Percentiles rank a stretch among this genome's conserved stretches.
Conservation (phyloP, 2,797 vertebrate species). For the Phrynocephalus vlangalii region DNA sequence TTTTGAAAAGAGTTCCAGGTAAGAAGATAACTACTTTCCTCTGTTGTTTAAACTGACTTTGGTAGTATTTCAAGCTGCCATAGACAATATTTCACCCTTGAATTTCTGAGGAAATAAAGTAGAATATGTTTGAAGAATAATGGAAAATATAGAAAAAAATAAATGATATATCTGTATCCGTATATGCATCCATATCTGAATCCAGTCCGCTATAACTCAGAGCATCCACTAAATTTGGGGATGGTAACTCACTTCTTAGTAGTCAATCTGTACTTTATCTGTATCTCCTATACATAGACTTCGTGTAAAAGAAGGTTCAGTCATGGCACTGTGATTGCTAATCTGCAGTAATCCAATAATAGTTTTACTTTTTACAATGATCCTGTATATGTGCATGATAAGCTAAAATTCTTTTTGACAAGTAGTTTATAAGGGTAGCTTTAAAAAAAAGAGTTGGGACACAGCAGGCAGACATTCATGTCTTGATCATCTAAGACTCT, state of each 20-base stretch:
- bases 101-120: background rate
- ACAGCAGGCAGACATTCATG: too few species aligned
- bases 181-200: too few species aligned
- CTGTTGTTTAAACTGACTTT: background rate
- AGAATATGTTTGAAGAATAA: background rate
- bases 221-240: too few species aligned
- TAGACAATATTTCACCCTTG: constrained; percentile 4
- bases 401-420: background rate
- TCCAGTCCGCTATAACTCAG: too few species aligned
- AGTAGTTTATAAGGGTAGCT: background rate
- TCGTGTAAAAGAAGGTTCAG: background rate
- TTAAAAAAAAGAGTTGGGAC: background rate
- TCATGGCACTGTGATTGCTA: background rate
- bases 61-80: constrained; percentile 1
- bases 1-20: constrained; percentile 22
- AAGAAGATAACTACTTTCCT: background rate
- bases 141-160: background rate
- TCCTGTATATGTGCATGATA: background rate
- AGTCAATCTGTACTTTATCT: too few species aligned
- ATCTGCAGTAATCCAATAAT: background rate
- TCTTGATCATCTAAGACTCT: too few species aligned
- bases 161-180: background rate
- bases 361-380: background rate
- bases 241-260: too few species aligned
- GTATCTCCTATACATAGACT: background rate